Evolutionary conservation across 2,888 invertebrate species (phyloP).

Genomic region (Cactoblastis cactorum): DNA sequence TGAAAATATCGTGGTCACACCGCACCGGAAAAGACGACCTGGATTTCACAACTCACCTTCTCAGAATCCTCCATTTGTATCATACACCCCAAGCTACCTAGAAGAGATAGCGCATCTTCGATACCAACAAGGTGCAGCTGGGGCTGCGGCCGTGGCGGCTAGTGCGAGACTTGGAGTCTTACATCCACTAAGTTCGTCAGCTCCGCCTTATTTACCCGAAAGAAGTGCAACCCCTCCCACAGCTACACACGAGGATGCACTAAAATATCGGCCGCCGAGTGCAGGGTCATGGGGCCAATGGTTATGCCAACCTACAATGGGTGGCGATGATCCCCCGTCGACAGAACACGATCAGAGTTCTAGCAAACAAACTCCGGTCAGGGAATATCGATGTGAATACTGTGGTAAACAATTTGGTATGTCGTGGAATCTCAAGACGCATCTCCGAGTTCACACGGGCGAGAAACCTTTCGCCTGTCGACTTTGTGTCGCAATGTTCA

Average conservation of each 20-base stretch:
- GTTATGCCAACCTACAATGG: slow-evolving; percentile 83
- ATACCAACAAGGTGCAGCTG: slow-evolving; percentile 80
- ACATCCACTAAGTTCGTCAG: slow-evolving; percentile 85
- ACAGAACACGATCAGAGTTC: slow-evolving; percentile 76
- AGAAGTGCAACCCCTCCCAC: slow-evolving; percentile 81
- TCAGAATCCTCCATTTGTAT: slow-evolving; percentile 92
- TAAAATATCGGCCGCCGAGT: slow-evolving; percentile 84
- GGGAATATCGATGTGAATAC: slow-evolving; percentile 93
- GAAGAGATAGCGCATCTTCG: slow-evolving; percentile 84
- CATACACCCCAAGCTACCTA: slow-evolving; percentile 87
- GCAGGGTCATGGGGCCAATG: slow-evolving; percentile 86
- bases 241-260: slow-evolving; percentile 76
- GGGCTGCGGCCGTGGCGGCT: slow-evolving; percentile 80
- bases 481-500: slow-evolving; percentile 94
- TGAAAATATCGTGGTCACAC: slow-evolving; percentile 92
- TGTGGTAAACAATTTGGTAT: slow-evolving; percentile 95
- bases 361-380: slow-evolving; percentile 82
- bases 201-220: slow-evolving; percentile 84
- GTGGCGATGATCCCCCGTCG: slow-evolving; percentile 67
- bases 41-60: slow-evolving; percentile 93
- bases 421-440: slow-evolving; percentile 95
- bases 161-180: slow-evolving; percentile 67
- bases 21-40: slow-evolving; percentile 90
- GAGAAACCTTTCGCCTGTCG: slow-evolving; percentile 94
- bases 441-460: slow-evolving; percentile 91